Evolutionary conservation across 2,888 invertebrate genomes (phyloP), one percentile per base, ranked within the genome.

Genomic region (Caenorhabditis wallacei): DNA sequence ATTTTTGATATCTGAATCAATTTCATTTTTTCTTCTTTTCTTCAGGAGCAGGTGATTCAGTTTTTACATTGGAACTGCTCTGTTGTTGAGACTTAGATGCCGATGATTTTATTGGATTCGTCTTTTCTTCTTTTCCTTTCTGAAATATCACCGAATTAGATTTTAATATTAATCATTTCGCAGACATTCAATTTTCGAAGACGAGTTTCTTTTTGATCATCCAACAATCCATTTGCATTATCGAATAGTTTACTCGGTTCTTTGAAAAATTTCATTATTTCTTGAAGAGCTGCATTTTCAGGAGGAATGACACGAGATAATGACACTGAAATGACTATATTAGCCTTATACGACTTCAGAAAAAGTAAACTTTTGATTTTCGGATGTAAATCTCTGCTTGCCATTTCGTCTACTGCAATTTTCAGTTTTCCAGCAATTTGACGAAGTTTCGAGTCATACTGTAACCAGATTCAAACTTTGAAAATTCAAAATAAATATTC

Each of bases 381-480:
- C 4, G 80, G 80, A 35, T 80, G 74, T 53, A 80, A 30, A 26
- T 80, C 80, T 18, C 80, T 68, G 43, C 66, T 66, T 1, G 57
- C 10, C 40, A 80, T 57, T 46, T 80, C 80, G 0, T 57, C 56
- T 2, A 69, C 24, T n/a, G 74, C 68, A 2, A 61, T 26, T 30
- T 56, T 40, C 30, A 80, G 16, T 51, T 80, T 80, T 2, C 7
- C 71, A 5, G 37, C 40, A 10, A 66, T 18, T 53, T 66, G 71
- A 13, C 37, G 66, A 10, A 80, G 51, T 18, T 57, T 46, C 2
- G 37, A 16, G n/a, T 53, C 35, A 53, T 66, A 66, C 59, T 64
- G 71, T 40, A 68, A 37, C 10, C n/a, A 7, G 0, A 26, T 8
- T 30, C 26, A 11, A 22, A n/a, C 2, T 5, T 22, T 8, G 18